Evolutionary conservation across 2,888 invertebrate genomes (phyloP), one percentile per base, ranked within the genome.

Genomic region (Ormyrus rosae): DNA sequence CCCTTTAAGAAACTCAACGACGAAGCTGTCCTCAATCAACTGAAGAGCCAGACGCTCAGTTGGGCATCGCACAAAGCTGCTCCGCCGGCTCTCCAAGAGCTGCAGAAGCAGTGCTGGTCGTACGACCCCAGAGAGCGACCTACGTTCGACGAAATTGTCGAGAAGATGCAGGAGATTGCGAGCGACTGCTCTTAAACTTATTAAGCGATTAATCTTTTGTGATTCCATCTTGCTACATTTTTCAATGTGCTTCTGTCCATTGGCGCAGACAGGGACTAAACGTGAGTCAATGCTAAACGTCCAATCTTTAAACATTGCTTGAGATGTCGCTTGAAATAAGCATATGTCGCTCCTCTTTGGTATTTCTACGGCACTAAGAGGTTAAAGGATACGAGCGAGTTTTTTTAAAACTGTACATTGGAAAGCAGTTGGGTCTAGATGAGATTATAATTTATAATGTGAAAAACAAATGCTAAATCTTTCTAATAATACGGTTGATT

Each of bases 1-100:
- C 96, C 96, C 0, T 95, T 96, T 87, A 93, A 94, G 11, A 95
- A 95, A 85, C 90, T 95, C 84, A 94, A 94, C 84, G 96, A 97
- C 88, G 96, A 95, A 80, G 94, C 95, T 0, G 94, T 97, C 11
- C 83, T 95, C 63, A 91, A 92, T 69, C 92, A 94, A 79, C 90
- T 96, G 19, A 94, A 95, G 89, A 91, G 92, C 8, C 94, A 94
- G 75, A 91, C 93, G 0, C 91, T 96, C 60, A 93, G 94, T 82
- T 96, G 96, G 96, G 93, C 92, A 83, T 90, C 93, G 10, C 95
- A 95, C 81, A 92, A 92, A 75, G 91, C 93, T 0, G 93, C 94
- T 86, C 92, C 93, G 1, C 94, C 95, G 0, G 91, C 92, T 45
- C 90, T 96, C 5, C 93, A 92, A 81, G 92, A 93, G 81, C 89